Base-by-base conservation (phyloP, 1,140 invertebrate genomes). In the Anadara kagoshimensis region DNA sequence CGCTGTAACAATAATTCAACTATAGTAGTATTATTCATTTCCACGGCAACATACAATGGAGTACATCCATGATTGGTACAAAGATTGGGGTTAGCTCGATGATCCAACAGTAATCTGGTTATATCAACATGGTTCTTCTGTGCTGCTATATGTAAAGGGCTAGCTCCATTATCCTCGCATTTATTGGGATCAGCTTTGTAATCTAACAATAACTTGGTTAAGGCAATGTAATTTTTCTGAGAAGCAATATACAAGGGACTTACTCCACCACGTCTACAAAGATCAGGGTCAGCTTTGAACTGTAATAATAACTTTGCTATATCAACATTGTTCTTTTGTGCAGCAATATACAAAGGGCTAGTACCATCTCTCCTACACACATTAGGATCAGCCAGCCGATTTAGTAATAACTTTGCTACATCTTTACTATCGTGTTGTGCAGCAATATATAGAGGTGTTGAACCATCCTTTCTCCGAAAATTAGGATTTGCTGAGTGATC, bases 31-130 rank as follows among this genome's bases (percentile, higher is more conserved):
- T 24, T 41, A 0, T n/a, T 64, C 43, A 26, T 75, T 57, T 64
- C 68, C 24, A 53, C 51, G 18, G 73, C 77, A 53, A 68, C 69
- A 51, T 76, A 73, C 26, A 78, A 54, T 5, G 77, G 77, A 5
- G 69, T 78, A 29, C 69, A 65, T 3, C 73, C 73, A 1, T 78
- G 57, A 3, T 61, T 43, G 41, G 71, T 73, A 26, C 5, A 1
- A 51, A 41, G 44, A 41, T 78, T 73, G 8, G 53, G 51, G 29
- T 75, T 43, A n/a, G 73, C 77, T 16, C 45, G 44, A 36, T 43
- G 56, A 20, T 59, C 47, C 41, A 78, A 49, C 18, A 78, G 43
- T 10, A 59, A 20, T 43, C 58, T 61, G 3, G 69, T 66, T 11
- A 78, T 69, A 12, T 73, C 62, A 7, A 58, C 22, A 65, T 73